Percentiles rank a stretch among this genome's conserved stretches.
Conservation (phyloP, 2,888 invertebrate genomes). For the Mylabris sibirica region DNA sequence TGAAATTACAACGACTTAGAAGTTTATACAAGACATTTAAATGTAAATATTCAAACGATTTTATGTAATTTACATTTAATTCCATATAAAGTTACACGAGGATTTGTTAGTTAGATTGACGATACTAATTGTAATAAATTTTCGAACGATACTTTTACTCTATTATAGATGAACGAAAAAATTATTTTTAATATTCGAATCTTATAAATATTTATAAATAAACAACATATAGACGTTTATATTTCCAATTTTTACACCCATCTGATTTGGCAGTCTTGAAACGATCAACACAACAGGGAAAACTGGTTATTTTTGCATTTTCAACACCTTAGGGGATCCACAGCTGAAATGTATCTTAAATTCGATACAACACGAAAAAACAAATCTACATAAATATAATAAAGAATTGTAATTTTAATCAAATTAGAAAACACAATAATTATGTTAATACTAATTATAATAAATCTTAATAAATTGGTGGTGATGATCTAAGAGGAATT, state of each 20-base stretch:
- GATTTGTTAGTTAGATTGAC: constrained; percentile 27
- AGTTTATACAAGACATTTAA: constrained; percentile 5
- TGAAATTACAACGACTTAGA: neutral
- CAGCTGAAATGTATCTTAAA: neutral
- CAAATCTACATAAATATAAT: neutral
- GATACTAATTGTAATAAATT: neutral
- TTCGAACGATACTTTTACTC: neutral
- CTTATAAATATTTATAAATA: neutral
- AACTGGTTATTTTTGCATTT: neutral
- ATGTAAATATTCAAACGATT: constrained; percentile 33
- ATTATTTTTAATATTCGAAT: neutral
- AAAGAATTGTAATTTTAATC: neutral
- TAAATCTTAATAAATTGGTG: neutral
- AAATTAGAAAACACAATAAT: neutral
- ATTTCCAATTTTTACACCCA: neutral
- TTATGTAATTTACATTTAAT: constrained; percentile 31
- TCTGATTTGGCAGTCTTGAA: neutral
- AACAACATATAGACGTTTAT: too few relatives aligned
- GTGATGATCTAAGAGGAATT: neutral
- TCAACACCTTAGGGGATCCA: neutral
- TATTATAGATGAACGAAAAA: neutral
- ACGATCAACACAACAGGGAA: neutral
- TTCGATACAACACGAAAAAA: neutral
- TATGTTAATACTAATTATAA: neutral
- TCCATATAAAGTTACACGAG: constrained; percentile 26